Evolutionary conservation across 2,888 invertebrate genomes (phyloP).

Genomic region (Eupithecia vulgata): DNA sequence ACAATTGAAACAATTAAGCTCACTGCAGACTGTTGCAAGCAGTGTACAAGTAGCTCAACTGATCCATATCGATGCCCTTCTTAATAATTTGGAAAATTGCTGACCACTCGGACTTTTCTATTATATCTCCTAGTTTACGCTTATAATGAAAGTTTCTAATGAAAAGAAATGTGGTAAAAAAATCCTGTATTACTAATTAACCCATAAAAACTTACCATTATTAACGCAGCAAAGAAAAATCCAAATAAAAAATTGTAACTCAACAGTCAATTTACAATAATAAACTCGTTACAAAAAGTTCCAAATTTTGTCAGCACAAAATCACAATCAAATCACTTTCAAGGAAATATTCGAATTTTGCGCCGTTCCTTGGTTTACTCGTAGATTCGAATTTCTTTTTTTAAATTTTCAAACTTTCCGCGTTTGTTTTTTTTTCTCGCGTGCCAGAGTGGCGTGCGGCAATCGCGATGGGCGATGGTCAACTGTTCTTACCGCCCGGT

Average conservation of each 20-base stretch:
- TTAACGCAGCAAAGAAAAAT: slow-evolving; percentile 37
- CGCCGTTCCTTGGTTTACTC: slow-evolving; percentile 27
- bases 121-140: background rate
- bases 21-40: no score
- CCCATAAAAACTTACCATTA: slow-evolving; percentile 40
- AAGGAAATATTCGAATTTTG: slow-evolving; percentile 45
- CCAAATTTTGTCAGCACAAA: slow-evolving; percentile 39
- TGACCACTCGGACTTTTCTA: background rate
- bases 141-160: background rate
- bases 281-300: slow-evolving; percentile 37
- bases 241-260: slow-evolving; percentile 40
- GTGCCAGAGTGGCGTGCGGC: slow-evolving; percentile 58
- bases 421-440: slow-evolving; percentile 50
- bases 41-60: no score
- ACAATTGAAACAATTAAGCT: no score
- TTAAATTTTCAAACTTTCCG: slow-evolving; percentile 28
- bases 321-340: slow-evolving; percentile 49
- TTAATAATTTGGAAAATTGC: background rate
- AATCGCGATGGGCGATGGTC: slow-evolving; percentile 77
- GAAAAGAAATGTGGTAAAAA: background rate
- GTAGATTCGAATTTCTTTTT: background rate
- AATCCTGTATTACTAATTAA: background rate
- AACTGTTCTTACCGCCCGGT: slow-evolving; percentile 58
- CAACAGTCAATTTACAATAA: slow-evolving; percentile 42
- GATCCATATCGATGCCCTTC: no score